Percentiles rank a stretch among this genome's conserved stretches.
Conservation (phyloP, 2,113 vertebrate species). For the Dasyprocta punctata region DNA sequence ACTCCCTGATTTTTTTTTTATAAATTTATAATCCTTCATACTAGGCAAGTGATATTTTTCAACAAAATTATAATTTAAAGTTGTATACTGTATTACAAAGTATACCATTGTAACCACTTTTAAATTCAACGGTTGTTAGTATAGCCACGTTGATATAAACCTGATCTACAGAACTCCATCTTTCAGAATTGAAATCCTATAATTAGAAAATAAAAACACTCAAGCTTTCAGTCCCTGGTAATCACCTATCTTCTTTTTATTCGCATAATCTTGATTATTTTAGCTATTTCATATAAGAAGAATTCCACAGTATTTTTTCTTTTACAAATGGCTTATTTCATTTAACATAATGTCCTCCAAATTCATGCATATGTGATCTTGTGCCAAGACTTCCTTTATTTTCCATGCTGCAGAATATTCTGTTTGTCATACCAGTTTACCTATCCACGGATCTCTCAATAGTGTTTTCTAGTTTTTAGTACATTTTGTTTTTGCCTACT, state of each 20-base stretch:
- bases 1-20: background rate
- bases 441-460: background rate
- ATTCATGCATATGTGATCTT: too few species aligned
- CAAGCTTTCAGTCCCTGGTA: background rate
- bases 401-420: background rate
- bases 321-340: background rate
- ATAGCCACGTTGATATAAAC: background rate
- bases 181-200: background rate
- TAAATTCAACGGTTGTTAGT: background rate
- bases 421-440: background rate
- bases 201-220: background rate
- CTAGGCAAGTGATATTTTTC: background rate
- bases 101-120: background rate
- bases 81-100: background rate
- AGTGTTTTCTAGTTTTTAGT: background rate
- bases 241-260: background rate
- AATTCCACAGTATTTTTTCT: background rate
- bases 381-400: background rate
- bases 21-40: background rate
- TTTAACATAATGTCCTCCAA: background rate
- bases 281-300: background rate
- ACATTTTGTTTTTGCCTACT: rapidly evolving
- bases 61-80: background rate
- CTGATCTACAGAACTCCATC: background rate
- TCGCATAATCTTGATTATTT: background rate